phyloP scores from a whole-genome alignment of 2,797 vertebrate genomes.

The Simalia tracyae region DNA sequence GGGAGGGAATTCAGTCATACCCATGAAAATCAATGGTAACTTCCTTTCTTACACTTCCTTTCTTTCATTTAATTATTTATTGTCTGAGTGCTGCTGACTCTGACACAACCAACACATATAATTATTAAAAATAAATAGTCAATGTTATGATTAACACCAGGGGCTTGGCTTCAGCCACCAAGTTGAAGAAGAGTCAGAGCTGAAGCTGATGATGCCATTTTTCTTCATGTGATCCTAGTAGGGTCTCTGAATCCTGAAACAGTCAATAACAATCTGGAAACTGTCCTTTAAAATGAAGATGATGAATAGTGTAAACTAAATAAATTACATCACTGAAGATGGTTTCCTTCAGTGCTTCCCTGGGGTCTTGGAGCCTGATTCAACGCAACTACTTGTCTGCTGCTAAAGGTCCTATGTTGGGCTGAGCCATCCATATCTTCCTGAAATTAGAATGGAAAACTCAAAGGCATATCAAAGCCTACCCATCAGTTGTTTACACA shows the following conservation, averaged over 20 bases:
- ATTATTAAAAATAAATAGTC: slow-evolving; percentile 28
- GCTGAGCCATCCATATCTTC: not conserved
- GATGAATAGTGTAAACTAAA: slow-evolving; percentile 2
- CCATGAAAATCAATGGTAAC: slow-evolving; percentile 38
- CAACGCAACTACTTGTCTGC: not conserved
- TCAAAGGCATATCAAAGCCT: not conserved
- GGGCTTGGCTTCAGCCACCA: not conserved
- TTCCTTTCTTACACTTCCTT: slow-evolving; percentile 19
- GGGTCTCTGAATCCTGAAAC: not conserved
- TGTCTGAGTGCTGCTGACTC: slow-evolving; percentile 2
- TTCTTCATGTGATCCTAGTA: not conserved
- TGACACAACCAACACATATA: slow-evolving; percentile 11
- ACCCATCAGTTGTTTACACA: not conserved
- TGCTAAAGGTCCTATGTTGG: not conserved
- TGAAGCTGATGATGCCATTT: not conserved
- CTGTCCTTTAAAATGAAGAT: slow-evolving; percentile 22
- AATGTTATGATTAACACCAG: slow-evolving; percentile 1
- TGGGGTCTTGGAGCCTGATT: not conserved
- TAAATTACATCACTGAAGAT: slow-evolving; percentile 1
- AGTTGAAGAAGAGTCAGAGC: not conserved
- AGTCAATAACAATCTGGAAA: slow-evolving; percentile 20
- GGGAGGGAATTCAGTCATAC: slow-evolving; percentile 25
- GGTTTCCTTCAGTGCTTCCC: not conserved
- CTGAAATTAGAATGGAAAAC: not conserved
- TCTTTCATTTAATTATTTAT: slow-evolving; percentile 37